Conservation (phyloP, 64 coral and sea anemone genomes). For the Stichodactyla helianthus region DNA sequence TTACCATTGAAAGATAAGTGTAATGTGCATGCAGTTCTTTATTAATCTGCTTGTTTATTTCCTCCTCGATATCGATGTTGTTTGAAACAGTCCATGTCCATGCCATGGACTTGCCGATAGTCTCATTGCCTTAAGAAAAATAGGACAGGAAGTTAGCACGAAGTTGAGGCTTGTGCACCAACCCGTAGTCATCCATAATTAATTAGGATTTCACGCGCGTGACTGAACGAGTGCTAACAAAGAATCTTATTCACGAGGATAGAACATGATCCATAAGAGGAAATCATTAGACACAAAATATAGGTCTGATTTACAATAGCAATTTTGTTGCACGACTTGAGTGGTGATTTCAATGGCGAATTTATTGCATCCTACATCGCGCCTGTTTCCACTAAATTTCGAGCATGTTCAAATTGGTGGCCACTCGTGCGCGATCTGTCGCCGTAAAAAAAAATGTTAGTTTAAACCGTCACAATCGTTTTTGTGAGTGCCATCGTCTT, state of each 20-base stretch:
- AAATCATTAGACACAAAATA: too few relatives aligned
- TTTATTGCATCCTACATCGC: not conserved
- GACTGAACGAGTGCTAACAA: too few relatives aligned
- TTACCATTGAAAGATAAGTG: conserved; percentile 73
- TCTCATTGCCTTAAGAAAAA: conserved; percentile 14
- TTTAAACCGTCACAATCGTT: too few relatives aligned
- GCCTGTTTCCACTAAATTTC: not conserved
- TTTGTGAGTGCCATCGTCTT: too few relatives aligned
- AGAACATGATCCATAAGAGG: too few relatives aligned
- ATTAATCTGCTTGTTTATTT: conserved; percentile 63
- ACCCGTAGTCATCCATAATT: not conserved
- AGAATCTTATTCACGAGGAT: too few relatives aligned
- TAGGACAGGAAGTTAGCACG: too few relatives aligned
- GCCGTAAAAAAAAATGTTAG: too few relatives aligned
- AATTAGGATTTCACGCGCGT: not conserved
- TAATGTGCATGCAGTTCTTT: conserved; percentile 66
- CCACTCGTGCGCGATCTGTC: too few relatives aligned
- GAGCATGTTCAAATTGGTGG: too few relatives aligned
- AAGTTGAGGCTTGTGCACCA: not conserved
- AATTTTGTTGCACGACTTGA: too few relatives aligned
- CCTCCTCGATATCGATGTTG: not conserved
- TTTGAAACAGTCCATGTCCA: not conserved
- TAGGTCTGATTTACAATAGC: not conserved
- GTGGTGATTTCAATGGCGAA: too few relatives aligned
- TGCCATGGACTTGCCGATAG: not conserved